Base-by-base conservation (phyloP, 2,797 vertebrate genomes). In the Anisognathus igniventris region DNA sequence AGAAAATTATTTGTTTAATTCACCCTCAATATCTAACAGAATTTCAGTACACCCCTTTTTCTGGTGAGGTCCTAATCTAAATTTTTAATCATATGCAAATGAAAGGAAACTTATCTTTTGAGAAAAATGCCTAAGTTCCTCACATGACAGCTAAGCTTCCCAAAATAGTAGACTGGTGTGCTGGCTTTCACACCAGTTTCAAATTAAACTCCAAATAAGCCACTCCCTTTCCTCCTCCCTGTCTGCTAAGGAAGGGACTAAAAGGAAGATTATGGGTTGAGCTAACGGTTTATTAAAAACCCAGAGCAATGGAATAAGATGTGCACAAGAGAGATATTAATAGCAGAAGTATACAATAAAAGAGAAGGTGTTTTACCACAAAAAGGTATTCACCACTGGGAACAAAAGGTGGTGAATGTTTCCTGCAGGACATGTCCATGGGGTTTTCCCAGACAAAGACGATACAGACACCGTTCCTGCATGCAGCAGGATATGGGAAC, bases 261-360 rank as follows among this genome's bases (percentile, higher is more conserved):
- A 76, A 68, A 40, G 21, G 12, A 27, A 48, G 30, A 40, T 35
- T 31, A 19, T 15, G 42, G 9, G 9, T 48, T 77, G 48, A 31
- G 33, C 17, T 5, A 35, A 40, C 0, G 0, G 25, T 62, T 62
- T 62, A 62, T 18, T 47, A 47, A 76, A 68, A 68, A 2, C 40
- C 35, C 40, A 31, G 20, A 40, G 40, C 21, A 62, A 15, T 35
- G 56, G 25, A 54, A 23, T 31, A 40, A 77, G 25, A 54, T 30
- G 11, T 0, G 0, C 47, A 25, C 6, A 47, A 25, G 5, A 54
- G 9, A 1, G 2, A 19, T 48, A 48, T 19, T 35, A 70, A 35
- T 10, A 40, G 56, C 40, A 35, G 22, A 54, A 70, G 4, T 15
- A 25, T 22, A 22, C 25, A 62, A 22, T 19, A 15, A 40, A 86